These are phyloP conservation scores for Achroia grisella DNA, from an alignment of 1,140 invertebrate genomes.

Conservation along the genomic window DNA sequence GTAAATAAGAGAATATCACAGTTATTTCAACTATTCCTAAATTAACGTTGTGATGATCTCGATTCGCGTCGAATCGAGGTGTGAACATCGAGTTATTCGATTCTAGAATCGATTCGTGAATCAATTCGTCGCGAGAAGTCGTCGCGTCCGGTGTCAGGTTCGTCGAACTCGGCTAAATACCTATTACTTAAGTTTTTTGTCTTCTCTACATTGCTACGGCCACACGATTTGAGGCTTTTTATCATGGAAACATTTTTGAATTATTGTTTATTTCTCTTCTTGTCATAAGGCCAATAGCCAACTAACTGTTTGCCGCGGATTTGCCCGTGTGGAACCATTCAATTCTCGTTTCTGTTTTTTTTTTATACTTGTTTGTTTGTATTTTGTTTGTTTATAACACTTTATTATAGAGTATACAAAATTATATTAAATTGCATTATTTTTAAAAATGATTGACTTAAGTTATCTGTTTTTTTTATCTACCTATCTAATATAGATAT, in stretches of 20 bases:
- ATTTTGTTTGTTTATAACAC: too few species aligned
- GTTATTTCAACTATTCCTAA: neutral
- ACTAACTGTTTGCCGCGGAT: too few species aligned
- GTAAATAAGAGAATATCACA: too few species aligned
- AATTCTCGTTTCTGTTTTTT: too few species aligned
- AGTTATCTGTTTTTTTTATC: too few species aligned
- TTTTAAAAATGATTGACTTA: too few species aligned
- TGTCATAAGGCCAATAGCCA: neutral
- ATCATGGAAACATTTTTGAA: neutral
- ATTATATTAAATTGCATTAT: too few species aligned
- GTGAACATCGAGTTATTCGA: constrained; percentile 29
- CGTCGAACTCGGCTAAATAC: constrained; percentile 2
- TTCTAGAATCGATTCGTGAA: constrained; percentile 30
- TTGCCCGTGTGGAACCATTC: too few species aligned
- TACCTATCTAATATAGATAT: too few species aligned
- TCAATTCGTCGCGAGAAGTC: constrained; percentile 27
- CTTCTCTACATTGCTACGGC: neutral
- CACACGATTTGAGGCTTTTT: neutral
- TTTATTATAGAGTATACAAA: too few species aligned
- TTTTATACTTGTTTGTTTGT: too few species aligned
- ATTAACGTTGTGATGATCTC: constrained; percentile 16
- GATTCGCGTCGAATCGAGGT: constrained; percentile 35
- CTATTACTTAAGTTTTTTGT: constrained; percentile 5
- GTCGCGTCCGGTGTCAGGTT: neutral
- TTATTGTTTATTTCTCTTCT: neutral